Conservation (phyloP, 1,140 invertebrate genomes). For the Papilio dardanus region DNA sequence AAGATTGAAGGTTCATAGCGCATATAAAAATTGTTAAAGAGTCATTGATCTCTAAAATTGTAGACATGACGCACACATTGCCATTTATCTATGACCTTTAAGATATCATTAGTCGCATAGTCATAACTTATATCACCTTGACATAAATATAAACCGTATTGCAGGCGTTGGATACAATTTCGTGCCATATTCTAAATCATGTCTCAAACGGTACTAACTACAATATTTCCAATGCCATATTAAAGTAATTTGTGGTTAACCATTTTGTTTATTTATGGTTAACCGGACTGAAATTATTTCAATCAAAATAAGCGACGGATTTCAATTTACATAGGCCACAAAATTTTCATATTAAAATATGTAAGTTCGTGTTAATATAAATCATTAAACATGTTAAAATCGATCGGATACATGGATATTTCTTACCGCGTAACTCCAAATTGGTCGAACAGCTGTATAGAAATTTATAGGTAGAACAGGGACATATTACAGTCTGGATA, state of each 20-base stretch:
- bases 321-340: not conserved
- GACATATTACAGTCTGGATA: not conserved
- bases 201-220: not conserved
- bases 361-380: too few relatives aligned
- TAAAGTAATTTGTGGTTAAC: conserved; percentile 3
- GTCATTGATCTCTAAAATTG: not conserved
- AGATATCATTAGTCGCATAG: not conserved
- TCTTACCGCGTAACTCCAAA: too few relatives aligned
- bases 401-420: too few relatives aligned
- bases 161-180: not conserved
- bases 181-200: not conserved
- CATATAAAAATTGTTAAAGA: not conserved
- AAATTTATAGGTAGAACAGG: too few relatives aligned
- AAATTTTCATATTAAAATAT: conserved; percentile 3
- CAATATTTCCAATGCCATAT: not conserved
- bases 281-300: not conserved
- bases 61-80: not conserved
- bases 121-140: not conserved
- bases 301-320: not conserved
- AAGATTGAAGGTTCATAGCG: too few relatives aligned
- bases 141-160: not conserved
- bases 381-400: too few relatives aligned
- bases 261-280: not conserved
- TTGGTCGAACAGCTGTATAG: too few relatives aligned
- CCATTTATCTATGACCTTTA: not conserved